A percentile compares a stretch with the other conserved stretches of the same genome.
phyloP scores from a whole-genome alignment of 2,113 vertebrate genomes.

The Psilopogon haemacephalus region DNA sequence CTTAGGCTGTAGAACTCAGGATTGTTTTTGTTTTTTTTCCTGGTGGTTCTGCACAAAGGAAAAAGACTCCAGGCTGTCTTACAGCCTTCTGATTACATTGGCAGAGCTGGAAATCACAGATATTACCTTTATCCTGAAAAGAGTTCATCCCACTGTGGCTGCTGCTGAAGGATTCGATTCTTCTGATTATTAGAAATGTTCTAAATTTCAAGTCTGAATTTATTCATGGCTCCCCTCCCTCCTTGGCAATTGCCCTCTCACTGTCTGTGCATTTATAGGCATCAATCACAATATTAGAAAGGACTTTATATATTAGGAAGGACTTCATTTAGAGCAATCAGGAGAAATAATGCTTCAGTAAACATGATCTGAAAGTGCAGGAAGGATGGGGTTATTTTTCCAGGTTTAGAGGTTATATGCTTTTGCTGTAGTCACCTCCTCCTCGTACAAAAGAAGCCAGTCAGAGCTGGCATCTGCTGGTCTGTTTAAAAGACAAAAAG shows the following conservation, averaged over 20 bases:
- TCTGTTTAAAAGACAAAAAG: neutral
- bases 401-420: neutral
- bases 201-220: constrained; percentile 23
- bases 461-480: neutral
- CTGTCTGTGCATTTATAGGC: neutral
- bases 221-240: constrained; percentile 41
- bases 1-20: neutral
- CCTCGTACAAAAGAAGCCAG: neutral
- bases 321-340: constrained; percentile 4
- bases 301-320: constrained; percentile 11
- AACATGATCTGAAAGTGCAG: constrained; percentile 11
- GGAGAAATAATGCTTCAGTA: constrained; percentile 14
- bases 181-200: constrained; percentile 23
- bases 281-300: constrained; percentile 41
- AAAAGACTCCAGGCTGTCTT: neutral
- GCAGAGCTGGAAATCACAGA: constrained; percentile 11
- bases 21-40: neutral
- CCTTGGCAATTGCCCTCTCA: constrained; percentile 1
- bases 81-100: neutral
- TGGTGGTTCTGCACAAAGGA: neutral
- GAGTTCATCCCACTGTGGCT: neutral
- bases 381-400: neutral
- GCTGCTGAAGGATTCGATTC: constrained; percentile 13
- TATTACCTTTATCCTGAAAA: neutral
- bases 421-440: neutral